Percentiles rank a stretch among this genome's conserved stretches.
Evolutionary conservation across 2,113 vertebrate genomes (phyloP).

Genomic region (Corythaeola cristata): DNA sequence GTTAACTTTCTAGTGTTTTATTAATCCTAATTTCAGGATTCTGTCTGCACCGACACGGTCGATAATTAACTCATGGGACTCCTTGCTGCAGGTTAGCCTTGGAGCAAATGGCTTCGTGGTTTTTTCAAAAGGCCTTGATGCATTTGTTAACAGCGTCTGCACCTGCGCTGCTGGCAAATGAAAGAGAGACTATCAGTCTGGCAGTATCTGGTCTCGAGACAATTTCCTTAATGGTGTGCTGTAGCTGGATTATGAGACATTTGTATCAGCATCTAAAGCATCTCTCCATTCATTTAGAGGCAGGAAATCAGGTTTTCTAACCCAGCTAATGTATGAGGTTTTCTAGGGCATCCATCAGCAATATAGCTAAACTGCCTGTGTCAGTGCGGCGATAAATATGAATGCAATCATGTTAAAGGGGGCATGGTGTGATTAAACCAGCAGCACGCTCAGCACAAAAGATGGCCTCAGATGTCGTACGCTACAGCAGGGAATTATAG

Average conservation of each 20-base stretch:
- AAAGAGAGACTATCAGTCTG: conserved; percentile 27
- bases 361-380: neutral
- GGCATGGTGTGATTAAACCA: neutral
- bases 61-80: conserved; percentile 31
- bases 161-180: neutral
- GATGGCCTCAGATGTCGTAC: neutral
- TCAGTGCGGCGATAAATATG: conserved; percentile 34
- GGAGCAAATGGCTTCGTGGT: neutral
- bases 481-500: neutral
- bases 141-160: conserved; percentile 48
- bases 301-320: conserved; percentile 44
- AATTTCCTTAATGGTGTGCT: conserved; percentile 53
- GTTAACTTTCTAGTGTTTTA: conserved; percentile 6
- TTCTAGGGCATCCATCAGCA: conserved; percentile 29
- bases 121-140: neutral
- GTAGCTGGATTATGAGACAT: conserved; percentile 3
- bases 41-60: neutral
- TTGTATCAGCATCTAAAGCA: neutral
- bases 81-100: conserved; percentile 35
- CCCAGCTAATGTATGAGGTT: conserved; percentile 28
- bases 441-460: neutral
- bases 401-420: conserved; percentile 31
- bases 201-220: conserved; percentile 18
- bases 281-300: conserved; percentile 10
- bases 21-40: neutral